Conservation (phyloP, 2,797 vertebrate genomes). For the Hipposideros larvatus region DNA sequence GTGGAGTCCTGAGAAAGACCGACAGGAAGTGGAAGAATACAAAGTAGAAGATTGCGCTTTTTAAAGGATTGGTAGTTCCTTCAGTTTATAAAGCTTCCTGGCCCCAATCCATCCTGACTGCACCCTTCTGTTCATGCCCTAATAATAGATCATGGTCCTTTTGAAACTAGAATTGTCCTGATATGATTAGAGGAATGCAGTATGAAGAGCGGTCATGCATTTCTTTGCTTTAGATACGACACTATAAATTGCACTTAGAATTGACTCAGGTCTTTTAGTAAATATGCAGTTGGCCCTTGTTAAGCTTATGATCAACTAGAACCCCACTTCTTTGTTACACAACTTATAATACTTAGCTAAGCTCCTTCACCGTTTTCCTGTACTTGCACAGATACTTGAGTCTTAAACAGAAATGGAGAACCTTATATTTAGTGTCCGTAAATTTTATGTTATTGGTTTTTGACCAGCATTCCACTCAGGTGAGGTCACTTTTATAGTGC, state of each 20-base stretch:
- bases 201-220: background rate
- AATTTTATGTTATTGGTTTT: slow-evolving; percentile 9
- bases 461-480: background rate
- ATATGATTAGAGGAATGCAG: background rate
- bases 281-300: background rate
- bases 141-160: background rate
- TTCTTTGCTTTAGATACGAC: background rate
- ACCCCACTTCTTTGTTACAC: background rate
- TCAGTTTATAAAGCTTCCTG: background rate
- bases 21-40: too few species aligned
- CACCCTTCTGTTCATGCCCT: background rate
- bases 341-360: background rate
- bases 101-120: background rate
- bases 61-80: background rate
- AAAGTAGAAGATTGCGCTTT: too few species aligned
- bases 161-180: background rate
- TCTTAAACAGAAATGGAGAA: background rate
- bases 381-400: background rate
- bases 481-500: slow-evolving; percentile 51
- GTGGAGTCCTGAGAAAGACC: background rate
- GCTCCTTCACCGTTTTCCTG: background rate
- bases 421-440: background rate
- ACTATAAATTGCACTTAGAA: background rate
- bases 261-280: background rate
- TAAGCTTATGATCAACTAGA: background rate